Evolutionary conservation across 2,113 vertebrate genomes (phyloP).

Genomic region (Vanacampus margaritifer): DNA sequence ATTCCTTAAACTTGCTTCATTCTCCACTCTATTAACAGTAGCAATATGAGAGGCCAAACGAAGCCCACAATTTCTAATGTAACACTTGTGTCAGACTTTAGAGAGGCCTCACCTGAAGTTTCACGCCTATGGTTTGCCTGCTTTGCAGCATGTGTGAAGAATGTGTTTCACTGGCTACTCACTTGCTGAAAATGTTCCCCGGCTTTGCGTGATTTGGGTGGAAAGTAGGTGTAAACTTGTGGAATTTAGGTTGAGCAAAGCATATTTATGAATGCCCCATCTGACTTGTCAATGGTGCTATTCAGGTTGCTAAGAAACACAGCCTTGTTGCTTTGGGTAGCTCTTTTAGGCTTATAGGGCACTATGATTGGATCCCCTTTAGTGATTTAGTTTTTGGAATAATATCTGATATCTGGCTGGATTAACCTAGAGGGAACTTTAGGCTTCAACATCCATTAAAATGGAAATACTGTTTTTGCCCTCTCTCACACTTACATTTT

Average conservation of each 20-base stretch:
- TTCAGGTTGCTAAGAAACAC: not conserved
- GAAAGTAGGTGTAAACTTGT: not conserved
- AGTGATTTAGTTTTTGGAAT: not conserved
- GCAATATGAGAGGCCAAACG: not conserved
- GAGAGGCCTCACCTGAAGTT: not conserved
- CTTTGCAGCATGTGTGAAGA: conserved; percentile 32
- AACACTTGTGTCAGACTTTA: not conserved
- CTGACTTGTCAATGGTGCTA: not conserved
- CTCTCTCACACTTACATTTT: not conserved
- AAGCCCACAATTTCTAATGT: not conserved
- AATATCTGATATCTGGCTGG: not conserved
- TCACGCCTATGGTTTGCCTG: not conserved
- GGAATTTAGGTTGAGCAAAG: not conserved
- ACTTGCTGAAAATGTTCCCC: conserved; percentile 14
- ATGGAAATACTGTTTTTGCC: conserved; percentile 26
- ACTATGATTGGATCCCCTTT: not conserved
- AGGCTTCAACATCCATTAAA: not conserved
- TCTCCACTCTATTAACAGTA: not conserved
- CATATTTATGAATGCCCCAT: not conserved
- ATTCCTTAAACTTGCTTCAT: not conserved
- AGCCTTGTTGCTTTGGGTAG: not conserved
- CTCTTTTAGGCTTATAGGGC: not conserved
- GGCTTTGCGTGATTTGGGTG: not conserved
- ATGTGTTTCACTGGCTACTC: conserved; percentile 19
- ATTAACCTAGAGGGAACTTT: not conserved